Percentiles rank a stretch among this genome's conserved stretches.
phyloP scores from a whole-genome alignment of 1,140 invertebrate species.

The Araneus ventricosus region DNA sequence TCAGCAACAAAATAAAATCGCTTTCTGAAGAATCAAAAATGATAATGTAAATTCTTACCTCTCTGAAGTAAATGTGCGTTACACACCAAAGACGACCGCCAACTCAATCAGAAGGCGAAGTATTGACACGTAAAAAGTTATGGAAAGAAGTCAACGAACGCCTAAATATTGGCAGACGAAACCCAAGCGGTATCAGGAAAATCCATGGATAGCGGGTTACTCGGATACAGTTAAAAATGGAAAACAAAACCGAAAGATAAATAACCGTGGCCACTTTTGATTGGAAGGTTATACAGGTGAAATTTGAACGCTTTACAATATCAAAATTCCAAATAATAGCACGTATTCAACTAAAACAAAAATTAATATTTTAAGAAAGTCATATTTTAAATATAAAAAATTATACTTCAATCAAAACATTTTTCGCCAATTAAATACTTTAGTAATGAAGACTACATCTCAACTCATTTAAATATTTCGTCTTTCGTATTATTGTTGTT shows the following conservation, averaged over 20 bases:
- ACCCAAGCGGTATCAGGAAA: slow-evolving; percentile 51
- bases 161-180: neutral
- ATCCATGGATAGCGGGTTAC: neutral
- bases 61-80: neutral
- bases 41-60: neutral
- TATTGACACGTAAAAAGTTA: slow-evolving; percentile 49
- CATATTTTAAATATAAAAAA: too few relatives aligned
- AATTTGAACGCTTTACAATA: neutral
- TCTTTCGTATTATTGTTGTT: slow-evolving; percentile 9
- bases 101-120: neutral
- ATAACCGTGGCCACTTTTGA: slow-evolving; percentile 10
- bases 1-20: too few relatives aligned
- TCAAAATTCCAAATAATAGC: too few relatives aligned
- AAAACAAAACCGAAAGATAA: slow-evolving; percentile 3
- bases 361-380: too few relatives aligned
- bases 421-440: too few relatives aligned
- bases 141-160: slow-evolving; percentile 39
- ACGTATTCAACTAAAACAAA: too few relatives aligned
- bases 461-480: neutral
- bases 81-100: neutral
- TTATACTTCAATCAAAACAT: too few relatives aligned
- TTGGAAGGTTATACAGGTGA: neutral
- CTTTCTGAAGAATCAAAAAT: too few relatives aligned
- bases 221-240: slow-evolving; percentile 3
- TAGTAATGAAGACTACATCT: neutral